A percentile compares a stretch with the other conserved stretches of the same genome.
Conservation (phyloP, 2,113 vertebrate species). For the Gasterosteus aculeatus region DNA sequence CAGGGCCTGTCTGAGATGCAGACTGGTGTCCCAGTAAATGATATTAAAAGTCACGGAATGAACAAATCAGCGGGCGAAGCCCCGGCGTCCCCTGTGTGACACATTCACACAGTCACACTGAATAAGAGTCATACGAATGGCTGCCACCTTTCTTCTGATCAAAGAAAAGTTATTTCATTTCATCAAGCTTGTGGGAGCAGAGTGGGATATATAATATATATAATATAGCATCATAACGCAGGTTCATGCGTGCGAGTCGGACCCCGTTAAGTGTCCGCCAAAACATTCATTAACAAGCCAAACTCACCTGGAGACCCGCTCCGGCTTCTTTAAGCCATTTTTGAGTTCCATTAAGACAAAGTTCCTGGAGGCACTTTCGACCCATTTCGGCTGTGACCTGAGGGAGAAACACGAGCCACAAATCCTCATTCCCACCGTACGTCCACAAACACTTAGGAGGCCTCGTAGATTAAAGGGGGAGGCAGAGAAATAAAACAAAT, state of each 20-base stretch:
- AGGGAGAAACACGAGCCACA: slow-evolving; percentile 52
- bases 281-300: slow-evolving; percentile 34
- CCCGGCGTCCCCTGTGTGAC: slow-evolving; percentile 63
- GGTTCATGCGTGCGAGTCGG: background rate
- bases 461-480: slow-evolving; percentile 38
- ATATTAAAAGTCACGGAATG: slow-evolving; percentile 82
- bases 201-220: background rate
- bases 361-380: slow-evolving; percentile 43
- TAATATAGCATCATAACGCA: background rate
- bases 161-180: too few species aligned
- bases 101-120: slow-evolving; percentile 44
- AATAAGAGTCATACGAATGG: background rate
- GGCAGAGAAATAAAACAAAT: slow-evolving; percentile 12
- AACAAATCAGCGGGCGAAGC: slow-evolving; percentile 76
- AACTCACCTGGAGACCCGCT: slow-evolving; percentile 39
- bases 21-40: slow-evolving; percentile 77
- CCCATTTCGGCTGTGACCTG: slow-evolving; percentile 47
- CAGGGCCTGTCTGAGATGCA: slow-evolving; percentile 76
- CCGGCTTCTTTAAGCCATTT: slow-evolving; percentile 44
- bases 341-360: slow-evolving; percentile 54
- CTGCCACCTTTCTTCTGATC: background rate
- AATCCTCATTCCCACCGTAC: slow-evolving; percentile 59
- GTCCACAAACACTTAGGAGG: slow-evolving; percentile 43
- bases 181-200: background rate
- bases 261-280: background rate